Base-by-base conservation (phyloP, 2,797 vertebrate genomes). In the Schizothorax lantsangensis region DNA sequence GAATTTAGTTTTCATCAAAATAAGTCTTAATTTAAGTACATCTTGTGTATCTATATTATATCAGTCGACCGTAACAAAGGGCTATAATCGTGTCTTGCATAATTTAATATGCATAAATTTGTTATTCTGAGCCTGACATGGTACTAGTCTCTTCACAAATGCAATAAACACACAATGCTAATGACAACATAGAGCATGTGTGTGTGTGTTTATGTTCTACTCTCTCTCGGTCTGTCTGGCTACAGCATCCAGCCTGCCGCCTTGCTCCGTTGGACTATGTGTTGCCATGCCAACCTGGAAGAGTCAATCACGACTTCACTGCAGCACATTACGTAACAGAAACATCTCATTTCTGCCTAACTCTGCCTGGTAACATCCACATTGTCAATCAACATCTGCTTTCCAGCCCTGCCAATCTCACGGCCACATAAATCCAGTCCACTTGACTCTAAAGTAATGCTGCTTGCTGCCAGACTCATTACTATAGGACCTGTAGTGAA, bases 271-370 rank as follows among this genome's bases (percentile, higher is more conserved):
- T 88, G 87, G 86, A 86, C 81, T 71, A 88, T 81, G 92, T 91
- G 94, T 95, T 95, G 91, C 94, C 91, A 94, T 94, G 93, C 79
- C 94, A 91, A 95, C 94, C 73, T 6, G 38, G 57, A 89, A 89
- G 91, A 93, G 92, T 92, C 90, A 91, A 94, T 94, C 93, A 94
- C 77, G 90, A 94, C 91, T 93, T 90, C 75, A 84, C 92, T 91
- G 88, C 88, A 87, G 89, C 86, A 40, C 47, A 83, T 59, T 91
- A 89, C 80, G 81, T 85, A 93, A 89, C 54, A 90, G 82, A 88
- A 69, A 86, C 85, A 36, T 89, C 84, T 52, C 57, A 86, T 84
- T 84, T 81, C 59, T 36, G 45, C 71, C 78, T 19, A 36, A 72
- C 62, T 81, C 91, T 92, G 90, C 92, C 90, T 86, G 89, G 92